These are phyloP conservation scores for Potamarius usumacintae DNA, from an alignment of 2,113 vertebrate species.

Conservation along the genomic window DNA sequence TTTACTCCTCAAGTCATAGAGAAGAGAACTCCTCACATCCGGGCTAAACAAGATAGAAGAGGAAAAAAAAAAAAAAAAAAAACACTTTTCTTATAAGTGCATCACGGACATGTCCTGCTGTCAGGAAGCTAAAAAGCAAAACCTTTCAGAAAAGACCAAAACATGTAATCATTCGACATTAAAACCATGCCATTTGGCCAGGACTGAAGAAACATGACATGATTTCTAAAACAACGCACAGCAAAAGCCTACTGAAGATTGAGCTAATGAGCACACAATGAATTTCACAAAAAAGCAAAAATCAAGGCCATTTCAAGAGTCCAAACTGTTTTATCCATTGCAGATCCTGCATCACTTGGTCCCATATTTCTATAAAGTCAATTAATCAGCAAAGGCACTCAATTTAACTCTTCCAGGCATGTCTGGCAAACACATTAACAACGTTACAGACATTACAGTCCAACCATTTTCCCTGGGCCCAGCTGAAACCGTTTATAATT, in stretches of 20 bases:
- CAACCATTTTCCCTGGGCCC: constrained; percentile 43
- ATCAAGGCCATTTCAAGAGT: not conserved
- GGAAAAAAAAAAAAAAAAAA: too few relatives aligned
- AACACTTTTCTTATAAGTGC: not conserved
- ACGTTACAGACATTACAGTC: constrained; percentile 59
- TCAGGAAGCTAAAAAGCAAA: not conserved
- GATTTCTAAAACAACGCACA: not conserved
- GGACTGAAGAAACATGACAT: not conserved
- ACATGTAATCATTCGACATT: not conserved
- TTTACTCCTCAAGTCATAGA: not conserved
- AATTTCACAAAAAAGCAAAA: not conserved
- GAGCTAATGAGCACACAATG: not conserved
- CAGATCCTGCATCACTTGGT: constrained; percentile 8
- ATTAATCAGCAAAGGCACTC: constrained; percentile 41
- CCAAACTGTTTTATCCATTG: not conserved
- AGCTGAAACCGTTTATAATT: constrained; percentile 62
- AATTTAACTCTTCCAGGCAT: constrained; percentile 53
- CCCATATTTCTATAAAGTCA: constrained; percentile 31
- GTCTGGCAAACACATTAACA: constrained; percentile 54
- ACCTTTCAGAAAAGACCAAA: not conserved
- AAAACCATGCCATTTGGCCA: not conserved
- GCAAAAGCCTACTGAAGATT: not conserved
- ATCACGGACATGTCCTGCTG: not conserved
- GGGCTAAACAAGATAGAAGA: not conserved
- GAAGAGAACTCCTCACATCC: not conserved